Conservation (phyloP, 2,888 invertebrate species). For the Unio pictorum region DNA sequence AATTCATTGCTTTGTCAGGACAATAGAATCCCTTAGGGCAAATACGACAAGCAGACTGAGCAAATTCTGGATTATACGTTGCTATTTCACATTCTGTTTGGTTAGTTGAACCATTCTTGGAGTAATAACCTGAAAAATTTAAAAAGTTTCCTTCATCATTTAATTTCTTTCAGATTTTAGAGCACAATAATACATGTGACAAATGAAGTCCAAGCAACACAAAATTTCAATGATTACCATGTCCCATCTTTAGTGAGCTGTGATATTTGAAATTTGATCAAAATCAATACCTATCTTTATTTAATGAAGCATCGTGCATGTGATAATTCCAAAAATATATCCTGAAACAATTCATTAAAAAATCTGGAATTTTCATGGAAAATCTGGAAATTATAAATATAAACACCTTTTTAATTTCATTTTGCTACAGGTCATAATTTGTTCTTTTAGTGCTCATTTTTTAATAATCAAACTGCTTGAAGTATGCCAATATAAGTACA, state of each 20-base stretch:
- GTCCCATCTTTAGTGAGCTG: too few relatives aligned
- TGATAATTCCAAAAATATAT: neutral
- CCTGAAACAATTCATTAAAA: too few relatives aligned
- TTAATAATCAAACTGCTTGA: too few relatives aligned
- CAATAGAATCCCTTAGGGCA: constrained; percentile 68
- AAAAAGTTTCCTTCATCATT: neutral
- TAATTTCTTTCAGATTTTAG: neutral
- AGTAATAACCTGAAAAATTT: constrained; percentile 59
- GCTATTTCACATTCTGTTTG: constrained; percentile 62
- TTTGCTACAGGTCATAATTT: too few relatives aligned
- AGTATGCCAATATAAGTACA: too few relatives aligned
- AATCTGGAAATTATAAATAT: too few relatives aligned
- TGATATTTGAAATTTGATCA: too few relatives aligned
- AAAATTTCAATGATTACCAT: too few relatives aligned
- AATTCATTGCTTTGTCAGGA: constrained; percentile 61
- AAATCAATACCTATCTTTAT: neutral
- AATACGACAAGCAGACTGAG: constrained; percentile 50
- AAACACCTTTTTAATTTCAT: too few relatives aligned
- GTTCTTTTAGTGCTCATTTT: too few relatives aligned
- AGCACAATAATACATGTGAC: neutral
- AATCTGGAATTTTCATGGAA: too few relatives aligned
- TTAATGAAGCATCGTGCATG: neutral
- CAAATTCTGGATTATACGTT: constrained; percentile 58
- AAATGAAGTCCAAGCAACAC: too few relatives aligned
- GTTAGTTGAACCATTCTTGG: constrained; percentile 59